Conservation (phyloP, 2,113 vertebrate species). For the Diadophis punctatus region DNA sequence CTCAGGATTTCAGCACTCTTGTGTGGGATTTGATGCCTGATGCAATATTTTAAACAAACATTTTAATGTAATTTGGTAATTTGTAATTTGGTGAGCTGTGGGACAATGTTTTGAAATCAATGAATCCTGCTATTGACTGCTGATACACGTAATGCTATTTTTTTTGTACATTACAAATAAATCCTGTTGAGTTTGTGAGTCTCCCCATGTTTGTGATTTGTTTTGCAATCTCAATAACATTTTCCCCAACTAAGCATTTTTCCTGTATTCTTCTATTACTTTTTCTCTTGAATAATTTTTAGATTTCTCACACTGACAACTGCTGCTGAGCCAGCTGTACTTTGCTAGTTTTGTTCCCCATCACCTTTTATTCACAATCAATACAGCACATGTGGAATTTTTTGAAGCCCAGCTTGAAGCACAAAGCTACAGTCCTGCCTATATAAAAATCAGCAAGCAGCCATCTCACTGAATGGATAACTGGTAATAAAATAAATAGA, state of each 20-base stretch:
- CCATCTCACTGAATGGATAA: background rate
- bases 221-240: background rate
- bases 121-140: background rate
- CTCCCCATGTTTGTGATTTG: background rate
- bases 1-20: background rate
- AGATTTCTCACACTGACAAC: conserved; percentile 16
- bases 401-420: conserved; percentile 4
- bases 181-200: background rate
- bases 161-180: background rate
- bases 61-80: background rate
- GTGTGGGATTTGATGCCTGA: background rate
- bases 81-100: background rate
- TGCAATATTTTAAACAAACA: background rate
- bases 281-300: conserved; percentile 11
- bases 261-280: background rate
- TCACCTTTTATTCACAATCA: conserved; percentile 17
- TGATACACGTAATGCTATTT: background rate
- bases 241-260: background rate
- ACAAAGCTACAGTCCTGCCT: background rate
- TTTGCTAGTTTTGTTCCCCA: background rate
- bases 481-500: background rate
- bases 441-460: background rate
- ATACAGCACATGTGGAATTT: conserved; percentile 6
- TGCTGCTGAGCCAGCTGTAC: conserved; percentile 30
- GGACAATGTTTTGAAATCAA: background rate